These are phyloP conservation scores for Callithrix jacchus DNA, from an alignment of 2,113 vertebrate species.

Conservation along the genomic window DNA sequence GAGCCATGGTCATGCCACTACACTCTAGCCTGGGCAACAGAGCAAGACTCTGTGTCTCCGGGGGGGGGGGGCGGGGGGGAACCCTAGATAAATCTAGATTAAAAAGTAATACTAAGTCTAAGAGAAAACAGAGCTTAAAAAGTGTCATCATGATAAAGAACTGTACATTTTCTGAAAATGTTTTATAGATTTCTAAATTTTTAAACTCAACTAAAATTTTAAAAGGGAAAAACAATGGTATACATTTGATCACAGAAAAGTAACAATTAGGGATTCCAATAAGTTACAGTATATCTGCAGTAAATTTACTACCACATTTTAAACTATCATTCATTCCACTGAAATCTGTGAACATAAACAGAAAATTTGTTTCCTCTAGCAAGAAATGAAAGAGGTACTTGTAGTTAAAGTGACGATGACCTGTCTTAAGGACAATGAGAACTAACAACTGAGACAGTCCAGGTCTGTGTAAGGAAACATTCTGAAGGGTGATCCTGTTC, in stretches of 20 bases:
- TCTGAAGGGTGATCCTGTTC: neutral
- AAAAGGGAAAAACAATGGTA: neutral
- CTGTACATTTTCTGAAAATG: neutral
- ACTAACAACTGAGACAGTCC: neutral
- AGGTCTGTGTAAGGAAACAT: neutral
- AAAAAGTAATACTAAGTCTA: neutral
- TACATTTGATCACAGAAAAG: neutral
- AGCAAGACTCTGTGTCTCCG: no score
- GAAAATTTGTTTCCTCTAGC: neutral
- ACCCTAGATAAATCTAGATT: neutral
- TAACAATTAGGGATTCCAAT: neutral
- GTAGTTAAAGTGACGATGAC: neutral
- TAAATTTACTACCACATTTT: neutral
- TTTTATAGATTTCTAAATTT: neutral
- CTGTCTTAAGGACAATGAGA: neutral
- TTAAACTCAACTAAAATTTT: neutral
- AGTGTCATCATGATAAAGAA: neutral
- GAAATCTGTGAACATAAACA: neutral
- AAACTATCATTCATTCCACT: neutral
- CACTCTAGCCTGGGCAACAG: no score
- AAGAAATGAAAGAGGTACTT: neutral
- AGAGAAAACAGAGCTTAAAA: neutral
- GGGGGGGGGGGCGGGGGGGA: no score
- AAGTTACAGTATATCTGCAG: neutral
- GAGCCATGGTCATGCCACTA: no score